Base-by-base conservation (phyloP, 2,888 invertebrate species). In the Patella depressa region DNA sequence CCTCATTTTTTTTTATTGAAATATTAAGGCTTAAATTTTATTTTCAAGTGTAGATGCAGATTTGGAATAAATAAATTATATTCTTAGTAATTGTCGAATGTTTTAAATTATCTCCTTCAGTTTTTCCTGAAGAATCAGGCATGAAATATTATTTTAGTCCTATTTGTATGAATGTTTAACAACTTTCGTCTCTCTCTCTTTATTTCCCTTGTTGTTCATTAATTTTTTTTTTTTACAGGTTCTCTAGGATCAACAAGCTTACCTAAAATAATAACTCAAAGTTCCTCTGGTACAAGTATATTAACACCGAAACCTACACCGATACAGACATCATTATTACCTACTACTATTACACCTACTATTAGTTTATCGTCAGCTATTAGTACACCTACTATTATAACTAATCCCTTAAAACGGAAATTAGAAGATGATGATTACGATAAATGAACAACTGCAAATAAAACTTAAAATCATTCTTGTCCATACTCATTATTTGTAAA, bases 381-480 rank as follows among this genome's bases (percentile, higher is more conserved):
- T 19, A 80, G 82, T 29, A 79, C 82, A 75, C 80, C 83, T 19
- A 83, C 79, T 45, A 79, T 82, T 53, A 80, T 82, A 54, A 57
- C 69, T 71, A 88, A 87, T 73, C 85, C 88, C 4, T 81, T 88
- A 3, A 88, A 88, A 75, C 81, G 88, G 19, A 88, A 88, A 80
- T 80, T 82, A 34, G 86, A 87, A n/a, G 88, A 88, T 59, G 87
- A 88, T 80, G 86, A 88, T 78, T 87, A 88, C 78, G 86, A 87
- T 78, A 83, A 81, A 45, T 77, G 70, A 75, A 45, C 45, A 45
- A 45, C 45, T 45, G 45, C 9, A 45, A 65, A 65, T 24, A 24
- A 12, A 65, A 24, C 3, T 65, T 19, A 19, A 65, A 65, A 24
- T 7, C 45, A 45, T 45, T 45, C 45, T 45, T 45, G 45, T 45